Conservation (phyloP, 1,140 invertebrate genomes). For the Ctenoplectra terminalis region DNA sequence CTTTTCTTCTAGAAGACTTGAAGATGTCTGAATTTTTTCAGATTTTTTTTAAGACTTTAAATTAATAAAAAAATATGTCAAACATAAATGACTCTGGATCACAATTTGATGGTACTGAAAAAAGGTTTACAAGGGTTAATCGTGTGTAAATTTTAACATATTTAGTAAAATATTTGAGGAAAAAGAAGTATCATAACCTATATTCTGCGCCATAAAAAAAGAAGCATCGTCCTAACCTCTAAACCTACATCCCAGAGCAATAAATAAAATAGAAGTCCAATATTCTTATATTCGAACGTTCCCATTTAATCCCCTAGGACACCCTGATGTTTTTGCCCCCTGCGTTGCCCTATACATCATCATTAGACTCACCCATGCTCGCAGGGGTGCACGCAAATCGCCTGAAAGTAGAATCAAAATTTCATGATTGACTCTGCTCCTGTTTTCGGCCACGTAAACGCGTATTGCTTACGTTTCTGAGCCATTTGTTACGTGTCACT, state of each 20-base stretch:
- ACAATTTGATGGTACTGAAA: no score
- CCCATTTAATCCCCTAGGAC: conserved; percentile 12
- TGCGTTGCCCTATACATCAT: conserved; percentile 55
- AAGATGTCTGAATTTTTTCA: no score
- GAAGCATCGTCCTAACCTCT: no score
- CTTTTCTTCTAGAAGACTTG: no score
- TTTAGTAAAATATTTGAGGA: neutral
- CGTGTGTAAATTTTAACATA: no score
- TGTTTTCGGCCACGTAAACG: conserved; percentile 56
- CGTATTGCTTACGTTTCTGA: conserved; percentile 38
- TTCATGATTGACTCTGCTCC: conserved; percentile 58
- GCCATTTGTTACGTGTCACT: conserved; percentile 61
- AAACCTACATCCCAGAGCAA: neutral
- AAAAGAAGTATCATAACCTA: neutral
- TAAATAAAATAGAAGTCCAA: conserved; percentile 17
- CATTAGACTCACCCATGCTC: conserved; percentile 44
- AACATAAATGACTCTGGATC: no score
- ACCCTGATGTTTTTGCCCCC: conserved; percentile 7
- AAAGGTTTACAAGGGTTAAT: no score
- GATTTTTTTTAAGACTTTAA: no score
- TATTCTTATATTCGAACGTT: conserved; percentile 7
- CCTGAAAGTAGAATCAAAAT: conserved; percentile 66
- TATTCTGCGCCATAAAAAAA: neutral
- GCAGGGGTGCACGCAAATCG: conserved; percentile 60
- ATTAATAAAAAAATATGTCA: no score